Evolutionary conservation across 2,888 invertebrate species (phyloP).

Genomic region (Erebia aethiops): DNA sequence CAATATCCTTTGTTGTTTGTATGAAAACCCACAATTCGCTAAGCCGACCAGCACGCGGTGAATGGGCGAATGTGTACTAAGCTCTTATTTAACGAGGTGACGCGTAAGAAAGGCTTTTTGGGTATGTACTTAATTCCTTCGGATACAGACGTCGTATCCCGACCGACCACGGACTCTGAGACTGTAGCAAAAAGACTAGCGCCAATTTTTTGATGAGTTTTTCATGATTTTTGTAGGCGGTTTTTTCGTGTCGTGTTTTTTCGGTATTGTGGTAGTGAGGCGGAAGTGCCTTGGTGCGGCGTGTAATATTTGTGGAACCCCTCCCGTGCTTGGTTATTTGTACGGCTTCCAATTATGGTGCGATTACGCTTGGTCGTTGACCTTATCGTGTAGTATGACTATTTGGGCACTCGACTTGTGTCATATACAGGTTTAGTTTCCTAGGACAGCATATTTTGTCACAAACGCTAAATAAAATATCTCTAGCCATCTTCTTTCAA

Average conservation of each 20-base stretch:
- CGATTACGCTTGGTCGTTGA: background rate
- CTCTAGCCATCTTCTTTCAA: too few species aligned
- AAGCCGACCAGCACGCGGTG: too few species aligned
- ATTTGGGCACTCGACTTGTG: background rate
- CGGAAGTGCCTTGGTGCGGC: slow-evolving; percentile 73
- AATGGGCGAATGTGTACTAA: background rate
- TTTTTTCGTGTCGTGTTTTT: slow-evolving; percentile 74
- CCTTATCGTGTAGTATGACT: background rate
- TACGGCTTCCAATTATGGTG: background rate
- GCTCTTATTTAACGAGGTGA: background rate
- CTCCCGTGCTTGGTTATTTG: slow-evolving; percentile 41
- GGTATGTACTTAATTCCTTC: slow-evolving; percentile 47
- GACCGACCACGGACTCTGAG: slow-evolving; percentile 72
- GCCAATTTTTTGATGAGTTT: slow-evolving; percentile 77
- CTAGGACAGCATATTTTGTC: too few species aligned
- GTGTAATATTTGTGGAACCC: slow-evolving; percentile 56
- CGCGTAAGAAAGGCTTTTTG: slow-evolving; percentile 28
- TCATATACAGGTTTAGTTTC: too few species aligned
- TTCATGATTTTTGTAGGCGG: slow-evolving; percentile 66
- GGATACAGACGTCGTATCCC: slow-evolving; percentile 68
- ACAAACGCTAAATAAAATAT: too few species aligned
- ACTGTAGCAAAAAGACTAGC: slow-evolving; percentile 79
- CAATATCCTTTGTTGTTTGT: too few species aligned
- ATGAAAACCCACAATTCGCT: too few species aligned
- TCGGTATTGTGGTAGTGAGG: slow-evolving; percentile 60